Percentiles rank a stretch among this genome's conserved stretches.
These are phyloP conservation scores for Catajapyx aquilonaris DNA, from an alignment of 1,140 invertebrate species.

Conservation along the genomic window DNA sequence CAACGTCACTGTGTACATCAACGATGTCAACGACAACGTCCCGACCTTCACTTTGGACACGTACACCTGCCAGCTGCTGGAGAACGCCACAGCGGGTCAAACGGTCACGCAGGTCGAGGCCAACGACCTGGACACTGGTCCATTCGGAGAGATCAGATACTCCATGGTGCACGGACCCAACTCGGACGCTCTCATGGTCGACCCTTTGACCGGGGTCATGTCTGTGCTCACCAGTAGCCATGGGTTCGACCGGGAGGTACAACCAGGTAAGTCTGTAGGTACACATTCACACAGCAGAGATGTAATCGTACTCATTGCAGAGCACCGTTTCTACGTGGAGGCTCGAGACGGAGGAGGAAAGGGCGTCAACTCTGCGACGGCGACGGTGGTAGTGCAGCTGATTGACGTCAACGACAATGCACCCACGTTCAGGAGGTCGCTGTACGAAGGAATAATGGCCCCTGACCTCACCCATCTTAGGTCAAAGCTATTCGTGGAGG, in stretches of 20 bases:
- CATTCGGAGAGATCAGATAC: conserved; percentile 48
- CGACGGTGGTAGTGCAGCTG: conserved; percentile 47
- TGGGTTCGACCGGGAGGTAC: conserved; percentile 61
- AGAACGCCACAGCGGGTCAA: conserved; percentile 56
- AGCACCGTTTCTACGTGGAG: conserved; percentile 56
- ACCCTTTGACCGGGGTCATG: conserved; percentile 55
- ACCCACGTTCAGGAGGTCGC: conserved; percentile 52
- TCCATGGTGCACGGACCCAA: conserved; percentile 49
- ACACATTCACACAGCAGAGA: background rate
- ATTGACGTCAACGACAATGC: conserved; percentile 73
- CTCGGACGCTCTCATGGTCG: conserved; percentile 49
- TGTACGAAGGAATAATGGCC: conserved; percentile 63
- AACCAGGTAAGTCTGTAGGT: conserved; percentile 21
- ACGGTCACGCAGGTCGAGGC: conserved; percentile 39
- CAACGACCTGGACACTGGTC: conserved; percentile 47
- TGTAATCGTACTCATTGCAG: conserved; percentile 15
- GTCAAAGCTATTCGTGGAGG: conserved; percentile 15
- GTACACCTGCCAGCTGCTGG: conserved; percentile 50
- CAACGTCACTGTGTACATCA: conserved; percentile 53
- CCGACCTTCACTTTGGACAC: conserved; percentile 50
- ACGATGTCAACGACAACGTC: conserved; percentile 75
- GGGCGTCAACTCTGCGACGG: conserved; percentile 41
- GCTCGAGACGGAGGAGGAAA: conserved; percentile 63
- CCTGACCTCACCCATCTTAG: conserved; percentile 31
- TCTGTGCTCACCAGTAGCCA: conserved; percentile 48